phyloP scores from a whole-genome alignment of 2,113 vertebrate genomes.

The Maylandia zebra region DNA sequence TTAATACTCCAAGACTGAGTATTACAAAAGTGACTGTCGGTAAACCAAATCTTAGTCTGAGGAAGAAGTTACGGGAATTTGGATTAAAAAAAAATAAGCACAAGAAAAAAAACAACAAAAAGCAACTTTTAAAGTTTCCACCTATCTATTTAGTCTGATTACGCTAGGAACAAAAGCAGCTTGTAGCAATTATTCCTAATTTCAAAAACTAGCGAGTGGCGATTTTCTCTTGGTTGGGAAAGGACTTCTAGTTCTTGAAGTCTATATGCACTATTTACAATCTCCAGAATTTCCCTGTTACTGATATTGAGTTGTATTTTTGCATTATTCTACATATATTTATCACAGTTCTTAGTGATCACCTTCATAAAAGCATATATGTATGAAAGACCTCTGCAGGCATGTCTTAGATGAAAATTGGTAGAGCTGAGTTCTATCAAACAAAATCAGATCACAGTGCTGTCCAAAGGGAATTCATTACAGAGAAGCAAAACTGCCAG shows the following conservation, averaged over 20 bases:
- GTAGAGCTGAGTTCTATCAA: background rate
- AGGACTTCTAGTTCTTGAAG: background rate
- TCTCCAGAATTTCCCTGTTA: background rate
- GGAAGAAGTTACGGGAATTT: background rate
- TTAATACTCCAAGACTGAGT: background rate
- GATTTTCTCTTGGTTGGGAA: accelerated
- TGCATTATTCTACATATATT: background rate
- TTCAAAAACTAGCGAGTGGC: accelerated
- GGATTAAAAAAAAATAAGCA: background rate
- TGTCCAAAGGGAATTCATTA: background rate
- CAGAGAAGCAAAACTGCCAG: background rate
- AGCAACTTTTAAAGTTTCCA: background rate
- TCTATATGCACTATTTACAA: background rate
- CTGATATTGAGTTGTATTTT: background rate
- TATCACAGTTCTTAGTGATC: background rate
- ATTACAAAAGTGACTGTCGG: background rate
- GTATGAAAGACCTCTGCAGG: background rate
- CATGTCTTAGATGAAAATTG: background rate
- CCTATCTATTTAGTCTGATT: background rate
- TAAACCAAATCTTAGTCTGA: background rate
- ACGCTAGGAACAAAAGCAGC: accelerated
- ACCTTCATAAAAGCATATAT: background rate
- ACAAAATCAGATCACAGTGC: background rate
- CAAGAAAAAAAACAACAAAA: background rate
- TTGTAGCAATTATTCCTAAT: background rate